Base-by-base conservation (phyloP, 1,140 invertebrate species). In the Coptotermes formosanus region DNA sequence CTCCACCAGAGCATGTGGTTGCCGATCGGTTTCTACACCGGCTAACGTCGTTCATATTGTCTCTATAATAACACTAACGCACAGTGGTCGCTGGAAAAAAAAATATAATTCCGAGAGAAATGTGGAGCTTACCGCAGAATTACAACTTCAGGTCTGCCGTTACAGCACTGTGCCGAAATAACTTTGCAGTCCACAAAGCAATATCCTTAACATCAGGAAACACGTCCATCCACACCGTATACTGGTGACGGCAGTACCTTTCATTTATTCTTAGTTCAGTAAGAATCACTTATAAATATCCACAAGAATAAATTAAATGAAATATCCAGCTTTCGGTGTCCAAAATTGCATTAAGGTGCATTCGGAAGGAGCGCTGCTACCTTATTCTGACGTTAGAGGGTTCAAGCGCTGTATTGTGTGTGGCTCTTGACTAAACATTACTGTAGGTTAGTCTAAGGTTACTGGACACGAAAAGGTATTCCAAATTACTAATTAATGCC, bases 21-120 rank as follows among this genome's bases (percentile, higher is more conserved):
- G n/a, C 64, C 64, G 64, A 75, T 75, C 64, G 64, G 64, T 75
- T 75, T 75, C 64, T 75, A 75, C 64, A 75, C 30, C 64, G n/a
- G 64, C n/a, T 75, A 75, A 30, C 38, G 45, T 83, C 45, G 45
- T 83, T 83, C 82, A 83, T 45, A 83, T 45, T 83, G 45, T 83
- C 82, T 45, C 38, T 45, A 83, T 44, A 83, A 45, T 83, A 83
- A 45, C 45, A 83, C 38, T 44, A 45, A 44, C 19, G 82, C 82
- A 23, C 38, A 83, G 82, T 83, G 82, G 43, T 44, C 9, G 82
- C 64, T 14, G 64, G 14, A 16, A 16, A 21, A 75, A 75, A 75
- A 75, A n/a, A n/a, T n/a, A 75, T 75, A 75, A 75, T 75, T 75
- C 25, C 25, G 64, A 30, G 64, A 75, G 64, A 75, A 75, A 75